These are phyloP conservation scores for Didymodactylos carnosus DNA, from an alignment of 2,888 invertebrate species.

Conservation along the genomic window DNA sequence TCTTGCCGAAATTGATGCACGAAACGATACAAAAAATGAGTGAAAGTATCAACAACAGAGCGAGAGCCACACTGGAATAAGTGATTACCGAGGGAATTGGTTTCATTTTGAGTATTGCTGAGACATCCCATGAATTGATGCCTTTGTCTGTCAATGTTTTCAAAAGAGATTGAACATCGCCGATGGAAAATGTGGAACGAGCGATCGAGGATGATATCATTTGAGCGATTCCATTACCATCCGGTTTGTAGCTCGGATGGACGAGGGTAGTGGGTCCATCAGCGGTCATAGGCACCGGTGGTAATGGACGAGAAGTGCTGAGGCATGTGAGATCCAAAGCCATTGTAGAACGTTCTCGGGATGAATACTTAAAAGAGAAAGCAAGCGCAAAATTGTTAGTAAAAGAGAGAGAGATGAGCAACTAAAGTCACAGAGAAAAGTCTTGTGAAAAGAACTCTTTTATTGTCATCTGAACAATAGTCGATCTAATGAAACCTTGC, in stretches of 20 bases:
- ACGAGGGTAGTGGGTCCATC: neutral
- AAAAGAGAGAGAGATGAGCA: too few relatives aligned
- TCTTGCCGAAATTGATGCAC: neutral
- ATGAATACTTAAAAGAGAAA: too few relatives aligned
- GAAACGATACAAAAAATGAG: neutral
- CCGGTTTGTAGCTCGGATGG: neutral
- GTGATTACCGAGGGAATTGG: neutral
- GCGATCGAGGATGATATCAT: neutral
- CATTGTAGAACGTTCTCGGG: too few relatives aligned
- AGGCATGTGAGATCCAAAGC: neutral
- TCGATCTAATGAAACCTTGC: too few relatives aligned
- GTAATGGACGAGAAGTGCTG: neutral
- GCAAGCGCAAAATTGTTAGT: too few relatives aligned
- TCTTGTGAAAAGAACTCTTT: too few relatives aligned
- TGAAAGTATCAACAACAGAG: neutral
- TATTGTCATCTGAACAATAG: too few relatives aligned
- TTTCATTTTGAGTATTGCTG: neutral
- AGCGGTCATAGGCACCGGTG: neutral
- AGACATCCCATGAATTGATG: neutral
- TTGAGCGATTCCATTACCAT: neutral
- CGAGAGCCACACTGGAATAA: neutral
- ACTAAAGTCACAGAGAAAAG: too few relatives aligned
- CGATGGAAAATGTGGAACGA: neutral
- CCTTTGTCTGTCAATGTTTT: neutral
- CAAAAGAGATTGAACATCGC: neutral